Base-by-base conservation (phyloP, 2,888 invertebrate genomes). In the Meloe dianella region DNA sequence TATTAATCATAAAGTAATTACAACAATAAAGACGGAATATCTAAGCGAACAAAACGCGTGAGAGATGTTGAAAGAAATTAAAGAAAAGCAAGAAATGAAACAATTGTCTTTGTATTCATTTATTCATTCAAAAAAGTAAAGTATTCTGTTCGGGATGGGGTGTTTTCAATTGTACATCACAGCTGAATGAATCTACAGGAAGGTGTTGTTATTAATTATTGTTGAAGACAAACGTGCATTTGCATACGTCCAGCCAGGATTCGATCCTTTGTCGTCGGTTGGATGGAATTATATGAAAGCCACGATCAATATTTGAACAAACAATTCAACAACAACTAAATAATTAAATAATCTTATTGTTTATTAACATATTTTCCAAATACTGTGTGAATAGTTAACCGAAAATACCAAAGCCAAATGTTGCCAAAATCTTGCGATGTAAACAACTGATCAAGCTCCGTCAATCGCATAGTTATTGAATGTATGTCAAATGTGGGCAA, bases 231-330 rank as follows among this genome's bases (percentile, higher is more conserved):
- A 62, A 38, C 47, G 14, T 24, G 47, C 30, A 63, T 63, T 58
- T 63, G 58, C 63, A 63, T 63, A 57, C 29, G 63, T 58, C 58
- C 58, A 29, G 22, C 51, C 29, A 51, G 54, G 54, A 61, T 54
- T 32, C 61, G 24, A 59, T 24, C 30, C 57, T 63, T 63, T 62
- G 56, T 57, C n/a, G 56, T 57, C n/a, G 17, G 35, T 17, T 35
- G 17, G 9, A 60, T 60, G 41, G 38, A 60, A 20, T 47, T 61
- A n/a, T 17, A 58, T n/a, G 8, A 58, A 58, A 57, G 27, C 30
- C 47, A 24, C 57, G 57, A 57, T 62, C 62, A 35, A 62, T 62
- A 62, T 27, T 38, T 20, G 38, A 27, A 38, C 22, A 22, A 22
- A 10, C 57, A 14, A 57, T 4, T 27, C 6, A n/a, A 57, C 12